Conservation (phyloP, 2,113 vertebrate species). For the Osmerus eperlanus region DNA sequence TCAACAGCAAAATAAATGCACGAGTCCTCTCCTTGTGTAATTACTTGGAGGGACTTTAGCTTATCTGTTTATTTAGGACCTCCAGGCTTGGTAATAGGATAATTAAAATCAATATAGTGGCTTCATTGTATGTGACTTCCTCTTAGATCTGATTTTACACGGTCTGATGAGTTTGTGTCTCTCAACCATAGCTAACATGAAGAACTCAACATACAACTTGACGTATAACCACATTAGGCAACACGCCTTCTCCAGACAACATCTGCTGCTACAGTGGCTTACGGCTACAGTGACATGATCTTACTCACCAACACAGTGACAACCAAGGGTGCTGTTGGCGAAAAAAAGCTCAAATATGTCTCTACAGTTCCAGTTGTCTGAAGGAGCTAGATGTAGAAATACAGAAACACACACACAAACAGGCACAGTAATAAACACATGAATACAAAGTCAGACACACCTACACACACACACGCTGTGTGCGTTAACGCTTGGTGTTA, state of each 20-base stretch:
- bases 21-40: conserved; percentile 42
- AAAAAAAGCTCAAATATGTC: too few species aligned
- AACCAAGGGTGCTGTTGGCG: too few species aligned
- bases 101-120: conserved; percentile 63
- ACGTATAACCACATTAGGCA: too few species aligned
- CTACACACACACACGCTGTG: neutral
- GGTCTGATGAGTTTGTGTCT: conserved; percentile 18
- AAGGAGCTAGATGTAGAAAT: neutral
- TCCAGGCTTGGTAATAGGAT: conserved; percentile 58
- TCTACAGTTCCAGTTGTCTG: neutral
- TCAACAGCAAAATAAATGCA: conserved; percentile 59
- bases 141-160: conserved; percentile 39
- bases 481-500: neutral
- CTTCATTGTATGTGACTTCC: conserved; percentile 50
- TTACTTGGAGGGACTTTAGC: conserved; percentile 62
- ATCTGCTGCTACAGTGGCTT: too few species aligned
- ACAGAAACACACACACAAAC: too few species aligned
- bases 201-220: neutral
- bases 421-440: too few species aligned
- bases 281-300: too few species aligned
- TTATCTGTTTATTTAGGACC: conserved; percentile 61
- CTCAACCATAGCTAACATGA: neutral
- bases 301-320: too few species aligned
- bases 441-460: neutral
- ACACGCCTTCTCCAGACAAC: too few species aligned